phyloP scores from a whole-genome alignment of 1,140 invertebrate species.

The Cydia amplana region DNA sequence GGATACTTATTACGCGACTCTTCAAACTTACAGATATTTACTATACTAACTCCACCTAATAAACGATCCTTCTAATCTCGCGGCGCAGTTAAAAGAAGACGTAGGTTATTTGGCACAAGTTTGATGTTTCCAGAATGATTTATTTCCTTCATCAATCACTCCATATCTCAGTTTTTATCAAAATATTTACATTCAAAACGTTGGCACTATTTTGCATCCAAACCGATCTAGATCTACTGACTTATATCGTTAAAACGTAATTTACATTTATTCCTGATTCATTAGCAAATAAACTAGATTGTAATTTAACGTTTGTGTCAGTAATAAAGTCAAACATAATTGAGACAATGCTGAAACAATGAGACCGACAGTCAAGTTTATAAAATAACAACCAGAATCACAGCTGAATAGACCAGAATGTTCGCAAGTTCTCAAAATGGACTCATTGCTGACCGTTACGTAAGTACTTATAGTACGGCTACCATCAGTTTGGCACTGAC shows the following conservation, averaged over 20 bases:
- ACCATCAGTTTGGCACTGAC: too few relatives aligned
- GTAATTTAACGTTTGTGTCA: background rate
- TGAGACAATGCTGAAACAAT: slow-evolving; percentile 2
- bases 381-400: slow-evolving; percentile 12
- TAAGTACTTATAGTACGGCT: background rate
- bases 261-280: background rate
- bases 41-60: background rate
- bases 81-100: slow-evolving; percentile 37
- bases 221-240: slow-evolving; percentile 2
- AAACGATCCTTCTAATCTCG: slow-evolving; percentile 13
- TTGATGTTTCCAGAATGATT: slow-evolving; percentile 39
- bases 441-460: background rate
- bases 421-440: background rate
- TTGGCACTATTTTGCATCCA: background rate
- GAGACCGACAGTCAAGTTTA: background rate
- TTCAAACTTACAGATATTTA: background rate
- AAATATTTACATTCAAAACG: slow-evolving; percentile 44
- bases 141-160: slow-evolving; percentile 42
- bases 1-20: background rate
- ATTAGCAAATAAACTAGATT: background rate
- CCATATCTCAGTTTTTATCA: slow-evolving; percentile 39
- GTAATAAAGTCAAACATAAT: background rate
- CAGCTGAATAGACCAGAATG: slow-evolving; percentile 10
- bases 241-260: background rate
- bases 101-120: slow-evolving; percentile 42